These are phyloP conservation scores for Prionace glauca DNA, from an alignment of 2,797 vertebrate genomes.

Conservation along the genomic window DNA sequence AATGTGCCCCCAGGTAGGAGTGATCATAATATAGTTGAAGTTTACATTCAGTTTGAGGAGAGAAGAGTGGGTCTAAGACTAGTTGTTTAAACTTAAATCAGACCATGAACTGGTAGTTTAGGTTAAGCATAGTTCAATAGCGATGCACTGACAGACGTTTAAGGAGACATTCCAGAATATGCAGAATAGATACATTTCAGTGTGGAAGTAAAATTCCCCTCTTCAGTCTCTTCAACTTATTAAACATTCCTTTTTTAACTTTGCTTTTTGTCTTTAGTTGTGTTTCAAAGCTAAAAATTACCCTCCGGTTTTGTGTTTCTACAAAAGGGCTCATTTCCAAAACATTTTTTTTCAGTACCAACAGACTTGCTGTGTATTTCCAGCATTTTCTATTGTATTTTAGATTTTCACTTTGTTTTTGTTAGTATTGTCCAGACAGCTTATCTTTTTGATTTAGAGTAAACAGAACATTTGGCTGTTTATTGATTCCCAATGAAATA, in stretches of 20 bases:
- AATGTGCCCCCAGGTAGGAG: no score
- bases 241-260: no score
- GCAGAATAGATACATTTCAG: no score
- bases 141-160: no score
- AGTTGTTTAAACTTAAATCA: no score
- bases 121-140: no score
- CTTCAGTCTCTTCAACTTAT: neutral
- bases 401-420: neutral
- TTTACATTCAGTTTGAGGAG: no score
- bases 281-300: neutral
- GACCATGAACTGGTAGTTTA: no score
- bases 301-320: neutral
- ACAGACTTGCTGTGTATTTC: neutral
- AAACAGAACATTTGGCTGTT: slow-evolving; percentile 24
- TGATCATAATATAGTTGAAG: no score
- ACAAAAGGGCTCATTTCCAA: neutral
- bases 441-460: neutral
- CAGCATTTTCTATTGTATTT: neutral
- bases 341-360: neutral
- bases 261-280: neutral
- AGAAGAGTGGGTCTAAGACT: no score
- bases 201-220: no score
- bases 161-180: no score
- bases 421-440: neutral
- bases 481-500: neutral